These are phyloP conservation scores for Drosophila mayri DNA, from an alignment of 1,140 invertebrate genomes.

Conservation along the genomic window DNA sequence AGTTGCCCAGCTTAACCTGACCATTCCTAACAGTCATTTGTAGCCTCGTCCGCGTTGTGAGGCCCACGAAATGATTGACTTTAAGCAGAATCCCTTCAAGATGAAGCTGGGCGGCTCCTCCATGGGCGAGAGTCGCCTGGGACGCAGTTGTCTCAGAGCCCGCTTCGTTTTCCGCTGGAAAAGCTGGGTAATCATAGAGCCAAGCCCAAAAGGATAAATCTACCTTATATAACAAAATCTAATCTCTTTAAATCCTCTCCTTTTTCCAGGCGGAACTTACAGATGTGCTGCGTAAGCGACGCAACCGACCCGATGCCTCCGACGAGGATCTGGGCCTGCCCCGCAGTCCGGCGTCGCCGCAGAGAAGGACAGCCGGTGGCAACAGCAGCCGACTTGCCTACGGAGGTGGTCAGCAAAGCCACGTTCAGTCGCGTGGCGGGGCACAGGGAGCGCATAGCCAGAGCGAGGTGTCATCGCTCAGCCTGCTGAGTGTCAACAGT, in stretches of 20 bases:
- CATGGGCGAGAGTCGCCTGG: slow-evolving; percentile 64
- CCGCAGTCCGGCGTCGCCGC: slow-evolving; percentile 80
- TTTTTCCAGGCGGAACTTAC: slow-evolving; percentile 79
- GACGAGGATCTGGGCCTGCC: slow-evolving; percentile 83
- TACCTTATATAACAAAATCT: not conserved
- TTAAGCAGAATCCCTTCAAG: slow-evolving; percentile 84
- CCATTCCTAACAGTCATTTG: slow-evolving; percentile 38
- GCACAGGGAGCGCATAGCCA: slow-evolving; percentile 11
- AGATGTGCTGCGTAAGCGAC: slow-evolving; percentile 83
- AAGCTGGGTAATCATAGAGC: slow-evolving; percentile 74
- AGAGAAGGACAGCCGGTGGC: slow-evolving; percentile 52
- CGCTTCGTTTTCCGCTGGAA: slow-evolving; percentile 83
- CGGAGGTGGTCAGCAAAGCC: slow-evolving; percentile 11
- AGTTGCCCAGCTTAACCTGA: slow-evolving; percentile 16
- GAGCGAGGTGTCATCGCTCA: slow-evolving; percentile 76
- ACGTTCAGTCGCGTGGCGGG: slow-evolving; percentile 15
- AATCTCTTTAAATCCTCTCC: not conserved
- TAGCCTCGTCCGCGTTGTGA: slow-evolving; percentile 42
- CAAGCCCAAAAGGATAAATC: not conserved
- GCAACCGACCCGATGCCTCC: slow-evolving; percentile 81
- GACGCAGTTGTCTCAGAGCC: slow-evolving; percentile 76
- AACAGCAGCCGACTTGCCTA: slow-evolving; percentile 18
- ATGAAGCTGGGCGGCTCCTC: slow-evolving; percentile 70
- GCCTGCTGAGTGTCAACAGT: slow-evolving; percentile 76
- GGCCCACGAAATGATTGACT: slow-evolving; percentile 72